Evolutionary conservation across 2,113 vertebrate species (phyloP).

Genomic region (Bufo bufo): DNA sequence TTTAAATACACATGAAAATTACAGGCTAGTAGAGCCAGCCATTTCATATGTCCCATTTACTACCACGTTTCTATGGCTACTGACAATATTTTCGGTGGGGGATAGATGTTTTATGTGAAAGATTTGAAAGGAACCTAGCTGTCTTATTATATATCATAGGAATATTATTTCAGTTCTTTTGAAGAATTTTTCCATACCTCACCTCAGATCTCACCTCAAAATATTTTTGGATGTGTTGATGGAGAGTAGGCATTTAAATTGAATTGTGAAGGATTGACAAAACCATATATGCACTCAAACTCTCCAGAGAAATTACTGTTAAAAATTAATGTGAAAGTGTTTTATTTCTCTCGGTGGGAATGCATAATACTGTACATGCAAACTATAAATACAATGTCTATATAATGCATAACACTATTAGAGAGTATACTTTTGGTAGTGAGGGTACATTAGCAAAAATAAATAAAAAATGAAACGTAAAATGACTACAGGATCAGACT

Average conservation of each 20-base stretch:
- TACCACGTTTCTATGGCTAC: conserved; percentile 34
- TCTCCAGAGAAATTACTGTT: not conserved
- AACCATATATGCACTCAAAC: not conserved
- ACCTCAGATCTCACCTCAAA: not conserved
- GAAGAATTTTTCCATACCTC: not conserved
- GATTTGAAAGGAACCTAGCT: not conserved
- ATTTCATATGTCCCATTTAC: conserved; percentile 33
- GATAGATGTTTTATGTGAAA: not conserved
- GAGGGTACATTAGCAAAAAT: too few relatives aligned
- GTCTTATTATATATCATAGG: not conserved
- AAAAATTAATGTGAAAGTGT: not conserved
- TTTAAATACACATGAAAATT: conserved; percentile 15
- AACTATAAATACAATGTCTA: not conserved
- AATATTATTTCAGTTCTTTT: not conserved
- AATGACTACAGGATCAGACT: not conserved
- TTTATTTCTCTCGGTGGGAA: not conserved
- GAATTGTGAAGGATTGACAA: not conserved
- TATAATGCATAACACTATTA: not conserved
- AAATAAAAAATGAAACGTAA: not conserved
- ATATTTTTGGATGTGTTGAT: not conserved
- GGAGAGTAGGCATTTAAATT: not conserved
- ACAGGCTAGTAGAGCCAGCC: not conserved
- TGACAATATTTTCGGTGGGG: conserved; percentile 25
- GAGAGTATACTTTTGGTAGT: too few relatives aligned
- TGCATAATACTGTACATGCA: not conserved